Percentiles rank a stretch among this genome's conserved stretches.
These are phyloP conservation scores for Brachyrhaphis roseni DNA, from an alignment of 2,797 vertebrate genomes.

Conservation along the genomic window DNA sequence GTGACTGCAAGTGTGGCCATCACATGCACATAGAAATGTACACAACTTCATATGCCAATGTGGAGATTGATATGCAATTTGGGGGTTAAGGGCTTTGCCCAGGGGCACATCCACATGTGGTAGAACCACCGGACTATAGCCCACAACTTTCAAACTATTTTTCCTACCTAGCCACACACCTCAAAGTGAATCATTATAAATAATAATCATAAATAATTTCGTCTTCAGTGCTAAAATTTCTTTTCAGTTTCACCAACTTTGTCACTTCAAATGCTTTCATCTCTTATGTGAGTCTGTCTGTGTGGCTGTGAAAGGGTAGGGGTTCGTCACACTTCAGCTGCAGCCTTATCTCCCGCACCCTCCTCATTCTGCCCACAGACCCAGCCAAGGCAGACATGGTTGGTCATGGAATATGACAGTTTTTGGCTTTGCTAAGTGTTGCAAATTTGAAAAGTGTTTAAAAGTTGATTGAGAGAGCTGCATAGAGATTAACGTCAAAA, in stretches of 20 bases:
- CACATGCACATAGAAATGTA: neutral
- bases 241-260: neutral
- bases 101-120: neutral
- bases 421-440: slow-evolving; percentile 34
- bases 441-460: slow-evolving; percentile 30
- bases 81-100: neutral
- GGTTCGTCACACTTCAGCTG: slow-evolving; percentile 35
- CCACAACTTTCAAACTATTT: neutral
- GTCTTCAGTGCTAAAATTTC: neutral
- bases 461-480: slow-evolving; percentile 11
- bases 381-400: slow-evolving; percentile 31
- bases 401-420: slow-evolving; percentile 16
- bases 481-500: neutral
- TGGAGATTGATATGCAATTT: too few species aligned
- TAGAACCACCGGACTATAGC: neutral
- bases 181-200: neutral
- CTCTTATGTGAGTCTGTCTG: slow-evolving; percentile 14
- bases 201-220: neutral
- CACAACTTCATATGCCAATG: too few species aligned
- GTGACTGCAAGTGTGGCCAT: too few species aligned
- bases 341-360: slow-evolving; percentile 10
- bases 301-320: slow-evolving; percentile 17
- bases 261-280: neutral
- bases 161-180: neutral
- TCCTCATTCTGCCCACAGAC: slow-evolving; percentile 25